These are phyloP conservation scores for Condylura cristata DNA, from an alignment of 2,113 vertebrate genomes.

Conservation along the genomic window DNA sequence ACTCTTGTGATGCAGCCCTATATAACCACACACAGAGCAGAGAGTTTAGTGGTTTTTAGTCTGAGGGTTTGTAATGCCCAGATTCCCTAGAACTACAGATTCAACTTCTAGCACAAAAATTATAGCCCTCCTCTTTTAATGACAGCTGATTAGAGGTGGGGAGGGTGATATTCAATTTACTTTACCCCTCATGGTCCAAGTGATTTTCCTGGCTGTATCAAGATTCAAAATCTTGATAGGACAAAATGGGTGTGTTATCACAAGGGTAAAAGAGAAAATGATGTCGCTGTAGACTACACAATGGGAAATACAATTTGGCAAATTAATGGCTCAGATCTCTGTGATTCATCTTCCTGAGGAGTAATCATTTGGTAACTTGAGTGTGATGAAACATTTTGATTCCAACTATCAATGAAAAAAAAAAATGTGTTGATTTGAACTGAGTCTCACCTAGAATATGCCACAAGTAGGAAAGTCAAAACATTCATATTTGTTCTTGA, in stretches of 20 bases:
- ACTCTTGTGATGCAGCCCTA: background rate
- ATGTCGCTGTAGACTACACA: background rate
- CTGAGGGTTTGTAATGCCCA: background rate
- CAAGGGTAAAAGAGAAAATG: background rate
- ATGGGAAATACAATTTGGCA: background rate
- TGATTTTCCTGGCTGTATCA: background rate
- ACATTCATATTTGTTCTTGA: background rate
- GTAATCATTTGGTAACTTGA: background rate
- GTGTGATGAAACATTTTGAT: background rate
- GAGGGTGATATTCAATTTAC: background rate
- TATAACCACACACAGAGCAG: background rate
- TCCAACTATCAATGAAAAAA: slow-evolving; percentile 27
- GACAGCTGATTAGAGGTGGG: background rate
- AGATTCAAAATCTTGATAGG: background rate
- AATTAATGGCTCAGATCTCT: slow-evolving; percentile 13
- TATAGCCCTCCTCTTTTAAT: background rate
- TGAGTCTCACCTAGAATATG: background rate
- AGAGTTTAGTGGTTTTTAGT: background rate
- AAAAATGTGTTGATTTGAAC: slow-evolving; percentile 48
- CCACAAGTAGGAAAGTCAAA: slow-evolving; percentile 34
- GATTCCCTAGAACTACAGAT: background rate
- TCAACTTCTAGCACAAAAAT: background rate
- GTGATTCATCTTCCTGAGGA: background rate
- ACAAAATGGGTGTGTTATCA: background rate
- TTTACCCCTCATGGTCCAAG: background rate